Evolutionary conservation across 2,888 invertebrate genomes (phyloP).

Genomic region (Sinodicranocentrus sp.): DNA sequence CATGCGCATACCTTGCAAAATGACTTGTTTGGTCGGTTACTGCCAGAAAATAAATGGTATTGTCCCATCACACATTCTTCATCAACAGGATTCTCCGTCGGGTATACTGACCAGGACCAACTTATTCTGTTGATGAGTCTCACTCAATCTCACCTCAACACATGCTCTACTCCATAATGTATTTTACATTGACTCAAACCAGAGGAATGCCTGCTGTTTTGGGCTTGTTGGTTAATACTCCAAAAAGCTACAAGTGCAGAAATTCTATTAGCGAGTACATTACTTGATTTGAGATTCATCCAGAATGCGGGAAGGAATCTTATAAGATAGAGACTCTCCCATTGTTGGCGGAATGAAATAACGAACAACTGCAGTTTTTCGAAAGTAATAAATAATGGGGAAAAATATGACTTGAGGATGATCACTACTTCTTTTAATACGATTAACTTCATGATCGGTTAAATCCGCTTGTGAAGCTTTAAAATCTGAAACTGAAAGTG

Average conservation of each 20-base stretch:
- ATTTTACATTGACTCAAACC: not conserved
- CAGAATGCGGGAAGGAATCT: too few species aligned
- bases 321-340: too few species aligned
- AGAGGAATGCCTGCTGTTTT: not conserved
- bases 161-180: not conserved
- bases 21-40: not conserved
- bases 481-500: too few species aligned
- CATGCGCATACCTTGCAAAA: not conserved
- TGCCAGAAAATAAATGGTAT: constrained; percentile 2
- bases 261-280: too few species aligned
- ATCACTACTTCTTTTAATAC: too few species aligned
- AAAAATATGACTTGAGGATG: too few species aligned
- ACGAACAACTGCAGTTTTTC: too few species aligned
- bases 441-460: too few species aligned
- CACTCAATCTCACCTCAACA: not conserved
- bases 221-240: not conserved
- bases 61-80: not conserved
- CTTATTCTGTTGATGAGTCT: not conserved
- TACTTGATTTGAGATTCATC: too few species aligned
- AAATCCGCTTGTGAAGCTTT: too few species aligned
- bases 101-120: not conserved
- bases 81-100: not conserved
- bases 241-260: not conserved
- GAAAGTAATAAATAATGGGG: too few species aligned
- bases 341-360: too few species aligned